Conservation (phyloP, 2,888 invertebrate species). For the Thymelicus acteon region DNA sequence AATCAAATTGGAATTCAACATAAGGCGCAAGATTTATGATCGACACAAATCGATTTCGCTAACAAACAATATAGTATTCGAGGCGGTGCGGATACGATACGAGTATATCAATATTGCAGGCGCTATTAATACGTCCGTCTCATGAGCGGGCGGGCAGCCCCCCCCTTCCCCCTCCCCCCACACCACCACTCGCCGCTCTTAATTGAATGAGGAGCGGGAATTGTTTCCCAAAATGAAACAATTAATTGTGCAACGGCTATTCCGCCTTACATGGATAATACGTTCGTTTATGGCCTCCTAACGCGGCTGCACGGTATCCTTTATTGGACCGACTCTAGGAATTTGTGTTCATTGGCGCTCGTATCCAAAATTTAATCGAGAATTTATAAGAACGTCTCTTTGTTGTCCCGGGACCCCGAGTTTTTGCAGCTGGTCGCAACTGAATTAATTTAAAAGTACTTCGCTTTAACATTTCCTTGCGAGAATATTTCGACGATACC, state of each 20-base stretch:
- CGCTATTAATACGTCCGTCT: conserved; percentile 85
- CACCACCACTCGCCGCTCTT: conserved; percentile 81
- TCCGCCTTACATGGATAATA: conserved; percentile 85
- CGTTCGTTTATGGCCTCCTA: conserved; percentile 85
- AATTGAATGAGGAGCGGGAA: conserved; percentile 86
- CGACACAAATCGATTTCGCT: conserved; percentile 84
- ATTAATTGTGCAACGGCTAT: conserved; percentile 86
- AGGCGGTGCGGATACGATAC: conserved; percentile 79
- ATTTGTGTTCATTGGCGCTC: conserved; percentile 83
- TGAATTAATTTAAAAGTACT: conserved; percentile 63
- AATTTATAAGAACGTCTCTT: conserved; percentile 80
- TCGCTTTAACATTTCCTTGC: conserved; percentile 57
- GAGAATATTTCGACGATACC: conserved; percentile 47
- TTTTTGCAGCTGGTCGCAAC: conserved; percentile 73
- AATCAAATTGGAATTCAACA: conserved; percentile 81
- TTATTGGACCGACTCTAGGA: conserved; percentile 83
- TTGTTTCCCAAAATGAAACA: conserved; percentile 86
- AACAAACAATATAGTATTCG: conserved; percentile 84
- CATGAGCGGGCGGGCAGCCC: conserved; percentile 73
- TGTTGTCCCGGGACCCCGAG: conserved; percentile 66
- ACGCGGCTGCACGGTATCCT: conserved; percentile 84
- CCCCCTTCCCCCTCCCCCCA: conserved; percentile 55
- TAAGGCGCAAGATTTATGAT: conserved; percentile 85
- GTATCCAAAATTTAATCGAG: conserved; percentile 83
- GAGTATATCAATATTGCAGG: conserved; percentile 85